These are phyloP conservation scores for Paracyclopina nana DNA, from an alignment of 1,140 invertebrate species.

Conservation along the genomic window DNA sequence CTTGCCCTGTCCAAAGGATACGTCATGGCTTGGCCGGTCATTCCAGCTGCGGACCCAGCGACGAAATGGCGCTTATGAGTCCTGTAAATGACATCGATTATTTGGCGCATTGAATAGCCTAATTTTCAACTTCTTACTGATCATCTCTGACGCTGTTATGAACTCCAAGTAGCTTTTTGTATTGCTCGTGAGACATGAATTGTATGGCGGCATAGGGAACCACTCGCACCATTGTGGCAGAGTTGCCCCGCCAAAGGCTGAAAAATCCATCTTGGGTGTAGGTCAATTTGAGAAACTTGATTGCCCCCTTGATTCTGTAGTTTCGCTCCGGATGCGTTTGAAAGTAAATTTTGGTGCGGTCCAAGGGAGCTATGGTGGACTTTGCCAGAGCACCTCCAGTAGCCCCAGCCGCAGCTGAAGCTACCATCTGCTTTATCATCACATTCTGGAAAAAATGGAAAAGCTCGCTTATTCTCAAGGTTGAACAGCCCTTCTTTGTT, in stretches of 20 bases:
- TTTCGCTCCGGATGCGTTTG: conserved; percentile 17
- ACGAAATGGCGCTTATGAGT: no score
- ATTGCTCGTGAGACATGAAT: conserved; percentile 91
- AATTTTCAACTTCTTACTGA: neutral
- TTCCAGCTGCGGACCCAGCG: conserved; percentile 76
- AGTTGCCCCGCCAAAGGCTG: conserved; percentile 87
- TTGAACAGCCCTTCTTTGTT: no score
- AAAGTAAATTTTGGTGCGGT: conserved; percentile 29
- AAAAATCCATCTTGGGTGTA: conserved; percentile 43
- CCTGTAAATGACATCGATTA: no score
- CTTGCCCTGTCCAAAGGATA: conserved; percentile 91
- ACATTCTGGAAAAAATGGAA: no score
- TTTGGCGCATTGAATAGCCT: neutral
- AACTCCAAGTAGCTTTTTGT: conserved; percentile 55
- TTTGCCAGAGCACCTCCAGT: conserved; percentile 84
- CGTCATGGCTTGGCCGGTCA: conserved; percentile 76
- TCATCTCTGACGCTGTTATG: conserved; percentile 15
- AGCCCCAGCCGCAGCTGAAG: conserved; percentile 43
- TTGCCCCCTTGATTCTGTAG: conserved; percentile 19
- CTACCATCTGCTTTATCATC: no score
- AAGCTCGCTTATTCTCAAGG: no score
- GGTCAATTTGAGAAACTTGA: conserved; percentile 16
- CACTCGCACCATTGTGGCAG: conserved; percentile 89
- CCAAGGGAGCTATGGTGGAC: conserved; percentile 84
- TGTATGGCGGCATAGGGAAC: conserved; percentile 93